phyloP scores from a whole-genome alignment of 35 echinoderm and acorn worm species.

The Apostichopus japonicus region DNA sequence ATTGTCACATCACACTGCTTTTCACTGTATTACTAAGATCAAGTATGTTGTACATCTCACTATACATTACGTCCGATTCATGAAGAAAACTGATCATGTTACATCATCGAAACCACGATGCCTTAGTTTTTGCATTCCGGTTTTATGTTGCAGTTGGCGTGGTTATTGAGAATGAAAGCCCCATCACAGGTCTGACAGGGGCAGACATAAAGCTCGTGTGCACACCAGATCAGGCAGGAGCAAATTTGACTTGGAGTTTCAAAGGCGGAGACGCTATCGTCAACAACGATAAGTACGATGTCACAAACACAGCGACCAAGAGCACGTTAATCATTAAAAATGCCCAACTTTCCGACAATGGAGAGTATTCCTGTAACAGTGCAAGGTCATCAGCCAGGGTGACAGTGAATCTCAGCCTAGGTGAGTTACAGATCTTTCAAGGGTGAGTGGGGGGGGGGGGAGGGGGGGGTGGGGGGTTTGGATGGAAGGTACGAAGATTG shows the following conservation, averaged over 20 bases:
- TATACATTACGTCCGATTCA: no score
- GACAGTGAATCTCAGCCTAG: neutral
- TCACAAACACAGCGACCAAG: neutral
- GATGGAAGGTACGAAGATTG: no score
- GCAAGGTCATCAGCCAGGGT: neutral
- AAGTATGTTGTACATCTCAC: no score
- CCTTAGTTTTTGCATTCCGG: no score
- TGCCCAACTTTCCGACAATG: neutral
- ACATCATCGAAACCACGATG: no score
- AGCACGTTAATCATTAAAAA: neutral
- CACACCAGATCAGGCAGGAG: neutral
- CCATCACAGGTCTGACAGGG: neutral
- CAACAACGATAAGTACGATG: neutral
- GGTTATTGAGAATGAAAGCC: neutral
- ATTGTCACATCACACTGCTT: no score
- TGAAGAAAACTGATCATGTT: no score
- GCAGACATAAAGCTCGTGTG: neutral
- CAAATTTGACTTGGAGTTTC: neutral
- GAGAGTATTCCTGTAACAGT: neutral
- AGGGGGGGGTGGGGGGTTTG: no score
- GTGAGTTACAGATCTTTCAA: neutral
- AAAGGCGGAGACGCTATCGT: neutral
- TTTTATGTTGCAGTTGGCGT: neutral
- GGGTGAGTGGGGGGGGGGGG: no score
- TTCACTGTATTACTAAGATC: no score